phyloP scores from a whole-genome alignment of 2,888 invertebrate genomes.

The Ptychoptera contaminata region DNA sequence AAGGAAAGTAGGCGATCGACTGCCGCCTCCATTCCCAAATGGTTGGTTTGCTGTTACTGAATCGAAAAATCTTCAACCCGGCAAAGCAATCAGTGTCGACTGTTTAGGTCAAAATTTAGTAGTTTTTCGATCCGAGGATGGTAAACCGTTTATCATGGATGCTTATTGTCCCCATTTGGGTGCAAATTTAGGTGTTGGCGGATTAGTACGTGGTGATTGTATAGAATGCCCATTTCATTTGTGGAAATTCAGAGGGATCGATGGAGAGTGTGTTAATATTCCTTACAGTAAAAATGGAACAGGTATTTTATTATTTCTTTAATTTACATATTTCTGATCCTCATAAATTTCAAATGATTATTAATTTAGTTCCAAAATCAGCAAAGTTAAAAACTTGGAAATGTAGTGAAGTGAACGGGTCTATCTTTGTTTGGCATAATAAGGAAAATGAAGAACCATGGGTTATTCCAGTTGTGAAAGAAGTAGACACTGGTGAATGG shows the following conservation, averaged over 20 bases:
- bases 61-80: conserved; percentile 38
- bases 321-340: too few relatives aligned
- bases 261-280: conserved; percentile 57
- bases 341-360: conserved; percentile 2
- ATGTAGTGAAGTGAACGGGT: conserved; percentile 50
- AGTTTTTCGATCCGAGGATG: conserved; percentile 48
- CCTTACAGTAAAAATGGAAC: conserved; percentile 46
- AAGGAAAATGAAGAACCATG: conserved; percentile 58
- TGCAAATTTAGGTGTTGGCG: conserved; percentile 70
- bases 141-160: conserved; percentile 51
- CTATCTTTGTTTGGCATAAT: conserved; percentile 73
- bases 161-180: conserved; percentile 86
- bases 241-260: conserved; percentile 63
- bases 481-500: conserved; percentile 40
- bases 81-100: conserved; percentile 42
- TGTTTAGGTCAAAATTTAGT: conserved; percentile 58
- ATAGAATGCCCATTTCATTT: conserved; percentile 82
- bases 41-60: conserved; percentile 77
- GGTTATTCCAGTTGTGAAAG: conserved; percentile 39
- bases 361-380: conserved; percentile 44
- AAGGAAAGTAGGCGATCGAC: conserved; percentile 40
- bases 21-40: conserved; percentile 78
- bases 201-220: conserved; percentile 57
- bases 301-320: conserved; percentile 23
- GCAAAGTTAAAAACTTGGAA: conserved; percentile 55